These are phyloP conservation scores for Varanus salvator DNA, from an alignment of 2,113 vertebrate genomes.

Conservation along the genomic window DNA sequence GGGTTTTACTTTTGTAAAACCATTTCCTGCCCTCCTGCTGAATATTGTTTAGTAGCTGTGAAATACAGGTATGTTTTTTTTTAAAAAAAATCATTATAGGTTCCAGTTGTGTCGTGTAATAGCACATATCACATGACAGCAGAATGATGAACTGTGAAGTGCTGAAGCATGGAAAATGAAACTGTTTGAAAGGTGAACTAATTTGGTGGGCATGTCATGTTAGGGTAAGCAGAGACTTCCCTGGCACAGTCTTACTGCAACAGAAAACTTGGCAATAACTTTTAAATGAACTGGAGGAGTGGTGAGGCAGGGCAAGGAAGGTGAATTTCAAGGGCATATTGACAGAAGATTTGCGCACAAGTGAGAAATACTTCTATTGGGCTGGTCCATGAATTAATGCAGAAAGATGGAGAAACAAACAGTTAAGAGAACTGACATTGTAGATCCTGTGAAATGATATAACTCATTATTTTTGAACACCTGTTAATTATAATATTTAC, in stretches of 20 bases:
- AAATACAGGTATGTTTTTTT: constrained; percentile 41
- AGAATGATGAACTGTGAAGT: constrained; percentile 30
- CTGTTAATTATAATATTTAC: background rate
- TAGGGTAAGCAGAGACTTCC: constrained; percentile 29
- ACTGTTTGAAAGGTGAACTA: constrained; percentile 28
- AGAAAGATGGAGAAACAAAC: background rate
- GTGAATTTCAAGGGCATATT: background rate
- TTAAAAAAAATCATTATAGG: constrained; percentile 40
- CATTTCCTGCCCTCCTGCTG: constrained; percentile 47
- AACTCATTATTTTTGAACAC: background rate
- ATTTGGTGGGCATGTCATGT: constrained; percentile 38
- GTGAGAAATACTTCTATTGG: background rate
- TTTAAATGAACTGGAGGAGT: background rate
- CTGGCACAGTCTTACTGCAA: constrained; percentile 31
- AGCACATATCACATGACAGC: constrained; percentile 39
- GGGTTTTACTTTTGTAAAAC: constrained; percentile 26
- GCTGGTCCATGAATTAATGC: background rate
- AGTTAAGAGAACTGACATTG: background rate
- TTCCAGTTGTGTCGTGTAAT: constrained; percentile 48
- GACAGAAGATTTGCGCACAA: background rate
- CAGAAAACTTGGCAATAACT: constrained; percentile 7
- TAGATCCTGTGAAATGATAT: background rate
- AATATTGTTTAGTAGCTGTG: constrained; percentile 57
- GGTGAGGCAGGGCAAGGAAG: too few species aligned
- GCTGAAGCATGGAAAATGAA: constrained; percentile 57